Conservation (phyloP, 2,797 vertebrate species). For the Manis pentadactyla region DNA sequence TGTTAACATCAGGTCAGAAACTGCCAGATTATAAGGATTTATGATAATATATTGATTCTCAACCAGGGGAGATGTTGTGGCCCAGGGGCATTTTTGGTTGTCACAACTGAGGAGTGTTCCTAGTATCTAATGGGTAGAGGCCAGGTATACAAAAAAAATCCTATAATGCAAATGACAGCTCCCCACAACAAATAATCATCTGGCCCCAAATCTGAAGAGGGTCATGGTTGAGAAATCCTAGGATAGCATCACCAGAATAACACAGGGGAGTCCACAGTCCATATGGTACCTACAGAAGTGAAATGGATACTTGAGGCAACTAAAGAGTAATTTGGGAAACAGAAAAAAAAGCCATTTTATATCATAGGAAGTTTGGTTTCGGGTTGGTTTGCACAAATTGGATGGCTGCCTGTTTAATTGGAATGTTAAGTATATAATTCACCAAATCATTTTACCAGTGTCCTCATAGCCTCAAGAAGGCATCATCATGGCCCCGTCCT, state of each 20-base stretch:
- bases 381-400: neutral
- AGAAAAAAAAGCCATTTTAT: neutral
- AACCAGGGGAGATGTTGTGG: neutral
- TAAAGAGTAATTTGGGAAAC: neutral
- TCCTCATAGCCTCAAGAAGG: neutral
- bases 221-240: neutral
- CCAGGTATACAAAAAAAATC: neutral
- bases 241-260: neutral
- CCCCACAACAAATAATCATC: no score
- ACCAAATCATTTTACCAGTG: neutral
- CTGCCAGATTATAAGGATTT: neutral
- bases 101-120: neutral
- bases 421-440: constrained; percentile 6
- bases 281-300: neutral
- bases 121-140: neutral
- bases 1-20: neutral
- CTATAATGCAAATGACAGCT: no score
- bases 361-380: neutral
- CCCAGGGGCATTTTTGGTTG: neutral
- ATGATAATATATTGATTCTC: neutral
- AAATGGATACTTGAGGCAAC: neutral
- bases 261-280: constrained; percentile 47
- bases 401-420: neutral
- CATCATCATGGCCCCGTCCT: neutral
- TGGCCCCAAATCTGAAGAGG: no score